Evolutionary conservation across 1,140 invertebrate species (phyloP).

Genomic region (Ectropis grisescens): DNA sequence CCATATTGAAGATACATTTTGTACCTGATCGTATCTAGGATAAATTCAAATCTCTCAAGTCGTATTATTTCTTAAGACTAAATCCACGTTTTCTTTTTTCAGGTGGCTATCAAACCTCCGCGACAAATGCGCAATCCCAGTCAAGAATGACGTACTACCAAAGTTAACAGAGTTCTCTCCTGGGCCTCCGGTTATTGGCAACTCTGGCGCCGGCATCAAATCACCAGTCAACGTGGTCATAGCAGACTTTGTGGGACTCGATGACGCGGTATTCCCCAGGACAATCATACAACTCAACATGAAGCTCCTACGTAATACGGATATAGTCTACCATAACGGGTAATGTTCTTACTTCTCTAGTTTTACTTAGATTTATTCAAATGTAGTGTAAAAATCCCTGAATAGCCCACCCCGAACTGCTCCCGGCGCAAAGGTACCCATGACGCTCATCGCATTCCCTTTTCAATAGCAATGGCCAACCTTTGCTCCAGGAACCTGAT

Average conservation of each 20-base stretch:
- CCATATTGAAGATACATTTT: no score
- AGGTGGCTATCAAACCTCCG: slow-evolving; percentile 56
- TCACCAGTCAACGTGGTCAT: slow-evolving; percentile 73
- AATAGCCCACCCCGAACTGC: no score
- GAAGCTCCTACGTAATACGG: slow-evolving; percentile 49
- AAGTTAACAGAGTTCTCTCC: slow-evolving; percentile 69
- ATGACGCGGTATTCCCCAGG: slow-evolving; percentile 68
- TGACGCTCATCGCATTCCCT: no score
- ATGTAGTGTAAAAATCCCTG: no score
- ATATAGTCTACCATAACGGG: slow-evolving; percentile 23
- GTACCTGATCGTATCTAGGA: no score
- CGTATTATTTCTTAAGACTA: no score
- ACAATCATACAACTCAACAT: slow-evolving; percentile 72
- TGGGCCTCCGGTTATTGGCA: slow-evolving; percentile 39
- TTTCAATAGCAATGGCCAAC: no score
- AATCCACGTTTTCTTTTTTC: no score
- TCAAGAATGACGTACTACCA: slow-evolving; percentile 66
- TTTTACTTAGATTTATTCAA: no score
- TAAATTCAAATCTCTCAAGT: no score
- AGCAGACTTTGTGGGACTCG: slow-evolving; percentile 72
- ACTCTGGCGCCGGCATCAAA: slow-evolving; percentile 8
- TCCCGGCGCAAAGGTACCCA: no score
- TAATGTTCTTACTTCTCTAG: not conserved
- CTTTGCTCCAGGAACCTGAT: no score
- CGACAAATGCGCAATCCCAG: slow-evolving; percentile 67